Percentiles rank a stretch among this genome's conserved stretches.
phyloP scores from a whole-genome alignment of 1,140 invertebrate genomes.

The Lasioglossum albipes region DNA sequence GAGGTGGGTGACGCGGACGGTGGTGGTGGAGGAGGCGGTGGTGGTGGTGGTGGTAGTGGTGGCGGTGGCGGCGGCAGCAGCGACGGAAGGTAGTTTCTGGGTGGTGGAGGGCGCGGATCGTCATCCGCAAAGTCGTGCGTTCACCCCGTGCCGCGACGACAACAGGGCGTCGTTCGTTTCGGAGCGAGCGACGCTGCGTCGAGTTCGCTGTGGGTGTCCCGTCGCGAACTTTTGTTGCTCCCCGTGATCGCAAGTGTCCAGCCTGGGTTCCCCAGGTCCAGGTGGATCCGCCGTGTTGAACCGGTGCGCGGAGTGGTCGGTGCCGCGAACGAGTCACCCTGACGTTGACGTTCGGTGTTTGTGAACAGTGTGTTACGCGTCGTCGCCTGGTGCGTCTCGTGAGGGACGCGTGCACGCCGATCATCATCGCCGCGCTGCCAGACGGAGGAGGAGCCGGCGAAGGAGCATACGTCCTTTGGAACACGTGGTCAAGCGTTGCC shows the following conservation, averaged over 20 bases:
- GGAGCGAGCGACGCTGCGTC: constrained; percentile 58
- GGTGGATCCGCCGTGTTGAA: too few relatives aligned
- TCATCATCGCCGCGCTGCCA: not conserved
- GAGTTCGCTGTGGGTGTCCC: constrained; percentile 41
- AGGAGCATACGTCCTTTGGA: not conserved
- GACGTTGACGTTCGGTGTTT: not conserved
- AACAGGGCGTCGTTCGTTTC: constrained; percentile 68
- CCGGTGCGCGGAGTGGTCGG: too few relatives aligned
- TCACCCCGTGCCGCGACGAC: constrained; percentile 66
- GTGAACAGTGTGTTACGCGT: not conserved
- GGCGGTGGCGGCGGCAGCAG: constrained; percentile 36
- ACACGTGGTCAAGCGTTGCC: constrained; percentile 40
- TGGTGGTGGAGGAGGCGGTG: not conserved
- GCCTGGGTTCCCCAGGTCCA: too few relatives aligned
- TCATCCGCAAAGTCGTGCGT: constrained; percentile 67
- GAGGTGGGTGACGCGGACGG: constrained; percentile 47
- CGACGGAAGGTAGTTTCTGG: constrained; percentile 66
- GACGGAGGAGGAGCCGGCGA: not conserved
- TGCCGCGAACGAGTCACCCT: not conserved
- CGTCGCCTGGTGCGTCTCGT: not conserved
- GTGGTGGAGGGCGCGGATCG: constrained; percentile 67
- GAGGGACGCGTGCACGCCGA: not conserved
- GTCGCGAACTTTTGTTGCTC: constrained; percentile 26
- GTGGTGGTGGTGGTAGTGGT: not conserved
- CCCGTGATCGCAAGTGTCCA: too few relatives aligned